phyloP scores from a whole-genome alignment of 2,888 invertebrate genomes.

The Subacronicta megacephala region DNA sequence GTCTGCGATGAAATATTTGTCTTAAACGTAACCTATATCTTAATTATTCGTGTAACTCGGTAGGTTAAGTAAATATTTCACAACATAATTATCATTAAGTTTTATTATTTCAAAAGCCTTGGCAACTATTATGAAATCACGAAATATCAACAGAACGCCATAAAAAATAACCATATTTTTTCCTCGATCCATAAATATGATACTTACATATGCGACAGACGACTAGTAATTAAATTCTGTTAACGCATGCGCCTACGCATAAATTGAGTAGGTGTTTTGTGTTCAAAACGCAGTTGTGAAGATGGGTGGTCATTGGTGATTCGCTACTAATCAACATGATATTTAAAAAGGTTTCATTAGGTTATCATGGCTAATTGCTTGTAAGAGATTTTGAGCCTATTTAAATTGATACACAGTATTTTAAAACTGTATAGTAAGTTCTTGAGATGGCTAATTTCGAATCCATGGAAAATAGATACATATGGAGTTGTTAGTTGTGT shows the following conservation, averaged over 20 bases:
- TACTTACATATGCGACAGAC: not conserved
- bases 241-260: constrained; percentile 1
- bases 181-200: not conserved
- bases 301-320: not conserved
- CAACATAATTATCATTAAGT: too few species aligned
- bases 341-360: not conserved
- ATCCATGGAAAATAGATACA: too few species aligned
- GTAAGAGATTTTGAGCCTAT: not conserved
- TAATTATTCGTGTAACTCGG: too few species aligned
- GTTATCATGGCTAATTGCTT: not conserved
- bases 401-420: too few species aligned
- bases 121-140: not conserved
- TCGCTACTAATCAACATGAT: not conserved
- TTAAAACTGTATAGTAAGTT: too few species aligned
- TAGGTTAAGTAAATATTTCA: too few species aligned
- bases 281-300: not conserved
- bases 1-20: too few species aligned
- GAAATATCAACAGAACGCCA: constrained; percentile 1
- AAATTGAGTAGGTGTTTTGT: not conserved
- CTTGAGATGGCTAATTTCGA: too few species aligned
- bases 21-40: too few species aligned
- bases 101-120: constrained; percentile 1
- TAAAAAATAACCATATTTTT: not conserved
- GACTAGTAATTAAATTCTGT: constrained; percentile 1
- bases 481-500: too few species aligned